phyloP scores from a whole-genome alignment of 2,797 vertebrate species.

The Limnodromus scolopaceus region DNA sequence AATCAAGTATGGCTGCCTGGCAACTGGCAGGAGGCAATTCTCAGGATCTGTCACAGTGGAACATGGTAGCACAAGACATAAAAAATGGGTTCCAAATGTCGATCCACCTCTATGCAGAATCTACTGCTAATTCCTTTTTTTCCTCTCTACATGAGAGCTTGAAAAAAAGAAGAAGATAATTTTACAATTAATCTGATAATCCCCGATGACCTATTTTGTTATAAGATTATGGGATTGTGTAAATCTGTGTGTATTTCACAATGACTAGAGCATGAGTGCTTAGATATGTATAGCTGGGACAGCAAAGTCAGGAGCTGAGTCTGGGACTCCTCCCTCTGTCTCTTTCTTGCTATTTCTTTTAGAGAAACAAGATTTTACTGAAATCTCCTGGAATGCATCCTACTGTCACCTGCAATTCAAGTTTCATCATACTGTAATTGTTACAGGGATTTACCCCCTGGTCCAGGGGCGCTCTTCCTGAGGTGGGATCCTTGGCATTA shows the following conservation, averaged over 20 bases:
- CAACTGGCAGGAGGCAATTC: neutral
- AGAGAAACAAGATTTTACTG: neutral
- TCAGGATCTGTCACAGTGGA: neutral
- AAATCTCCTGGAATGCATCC: neutral
- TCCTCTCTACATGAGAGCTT: neutral
- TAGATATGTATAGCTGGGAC: neutral
- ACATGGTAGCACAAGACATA: neutral
- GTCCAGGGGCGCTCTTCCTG: neutral
- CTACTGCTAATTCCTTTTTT: neutral
- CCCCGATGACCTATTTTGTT: neutral
- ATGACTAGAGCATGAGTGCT: neutral
- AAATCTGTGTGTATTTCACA: neutral
- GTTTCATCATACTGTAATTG: neutral
- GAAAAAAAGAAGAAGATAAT: neutral
- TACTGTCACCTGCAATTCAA: neutral
- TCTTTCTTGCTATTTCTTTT: neutral
- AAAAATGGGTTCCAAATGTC: neutral
- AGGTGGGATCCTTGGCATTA: neutral
- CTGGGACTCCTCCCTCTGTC: neutral
- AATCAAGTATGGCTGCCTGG: neutral
- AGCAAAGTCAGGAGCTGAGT: neutral
- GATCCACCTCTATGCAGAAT: neutral
- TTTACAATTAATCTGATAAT: neutral
- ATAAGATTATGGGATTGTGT: neutral
- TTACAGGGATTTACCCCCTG: neutral